Base-by-base conservation (phyloP, 2,797 vertebrate species). In the Lerista edwardsae region DNA sequence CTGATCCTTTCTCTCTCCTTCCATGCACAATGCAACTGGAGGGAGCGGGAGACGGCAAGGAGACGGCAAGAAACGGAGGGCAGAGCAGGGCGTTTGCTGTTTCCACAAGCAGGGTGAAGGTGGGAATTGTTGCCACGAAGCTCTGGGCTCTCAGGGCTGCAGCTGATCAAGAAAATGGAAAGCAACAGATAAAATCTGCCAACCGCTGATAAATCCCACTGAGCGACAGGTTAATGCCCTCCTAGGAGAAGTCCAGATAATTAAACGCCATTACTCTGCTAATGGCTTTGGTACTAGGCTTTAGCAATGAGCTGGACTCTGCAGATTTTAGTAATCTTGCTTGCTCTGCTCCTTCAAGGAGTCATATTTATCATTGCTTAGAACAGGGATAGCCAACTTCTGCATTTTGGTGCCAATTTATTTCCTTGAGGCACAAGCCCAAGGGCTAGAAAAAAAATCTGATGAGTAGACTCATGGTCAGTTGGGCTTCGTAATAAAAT, bases 151-250 rank as follows among this genome's bases (percentile, higher is more conserved):
- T n/a, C 85, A 21, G 34, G 0, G 0, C 9, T 79, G 82, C 83
- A 84, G 81, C 0, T 31, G 71, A 34, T 55, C 4, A 39, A 75
- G 89, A 87, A 89, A 90, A 92, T 79, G 79, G 89, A 86, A 88
- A 89, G 79, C 61, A 3, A 21, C 82, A 91, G 89, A 90, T 89
- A 85, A 91, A 55, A 88, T 87, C 91, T 79, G 41, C 34, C 47
- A 2, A 85, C 75, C 17, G 86, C 27, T 83, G 89, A 88, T 90
- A 90, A 90, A 94, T 88, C 89, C 84, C 75, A 44, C 39, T 1
- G 83, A 84, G 41, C 89, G 84, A 84, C 83, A 82, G 86, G 86
- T 93, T 91, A 90, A 57, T 91, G 90, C 83, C 90, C 88, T 93
- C 71, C 84, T 85, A 8, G 85, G 76, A 90, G 79, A 89, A 88